Evolutionary conservation across 2,797 vertebrate genomes (phyloP).

Genomic region (Crax fasciolata): DNA sequence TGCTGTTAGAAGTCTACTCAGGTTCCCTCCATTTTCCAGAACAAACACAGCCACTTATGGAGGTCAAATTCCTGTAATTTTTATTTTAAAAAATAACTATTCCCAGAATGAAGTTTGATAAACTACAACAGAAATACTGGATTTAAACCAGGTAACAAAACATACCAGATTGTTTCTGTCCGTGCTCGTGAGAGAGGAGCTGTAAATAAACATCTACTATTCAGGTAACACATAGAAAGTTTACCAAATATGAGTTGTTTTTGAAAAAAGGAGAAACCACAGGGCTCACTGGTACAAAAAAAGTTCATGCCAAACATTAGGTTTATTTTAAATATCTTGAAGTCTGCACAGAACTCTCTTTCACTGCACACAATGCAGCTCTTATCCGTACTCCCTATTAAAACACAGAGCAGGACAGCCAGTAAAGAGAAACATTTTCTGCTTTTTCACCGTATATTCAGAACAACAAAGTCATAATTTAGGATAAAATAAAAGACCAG

Average conservation of each 20-base stretch:
- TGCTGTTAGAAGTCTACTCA: background rate
- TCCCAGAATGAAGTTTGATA: background rate
- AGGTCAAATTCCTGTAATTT: background rate
- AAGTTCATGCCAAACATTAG: background rate
- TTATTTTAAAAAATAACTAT: conserved; percentile 1
- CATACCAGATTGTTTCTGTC: background rate
- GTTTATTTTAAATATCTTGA: background rate
- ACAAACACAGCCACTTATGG: background rate
- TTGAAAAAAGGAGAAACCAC: background rate
- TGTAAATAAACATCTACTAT: background rate
- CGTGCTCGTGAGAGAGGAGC: background rate
- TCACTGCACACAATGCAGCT: background rate
- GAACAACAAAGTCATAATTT: background rate
- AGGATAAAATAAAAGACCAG: background rate
- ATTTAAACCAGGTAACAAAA: background rate
- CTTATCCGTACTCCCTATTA: background rate
- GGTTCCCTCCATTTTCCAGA: background rate
- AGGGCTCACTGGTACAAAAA: background rate
- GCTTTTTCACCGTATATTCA: background rate
- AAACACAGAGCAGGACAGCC: background rate
- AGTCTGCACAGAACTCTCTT: background rate
- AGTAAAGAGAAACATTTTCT: background rate
- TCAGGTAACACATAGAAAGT: background rate
- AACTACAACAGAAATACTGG: background rate
- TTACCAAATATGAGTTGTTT: background rate